Conservation (phyloP, 2,113 vertebrate genomes). For the Leucopsar rothschildi region DNA sequence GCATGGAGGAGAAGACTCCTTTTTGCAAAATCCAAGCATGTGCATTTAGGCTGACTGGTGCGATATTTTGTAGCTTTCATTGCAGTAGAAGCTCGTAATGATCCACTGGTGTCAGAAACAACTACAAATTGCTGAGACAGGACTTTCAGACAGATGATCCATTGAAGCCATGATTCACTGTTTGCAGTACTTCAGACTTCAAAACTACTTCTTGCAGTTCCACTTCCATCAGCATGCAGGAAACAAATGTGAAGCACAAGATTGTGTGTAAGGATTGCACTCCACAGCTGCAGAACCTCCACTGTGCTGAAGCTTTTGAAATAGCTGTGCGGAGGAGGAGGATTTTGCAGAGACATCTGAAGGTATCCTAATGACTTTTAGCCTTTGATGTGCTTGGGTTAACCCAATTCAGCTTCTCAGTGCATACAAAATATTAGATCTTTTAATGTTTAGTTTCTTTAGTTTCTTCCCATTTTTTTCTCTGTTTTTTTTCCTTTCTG, state of each 20-base stretch:
- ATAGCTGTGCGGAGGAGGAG: not conserved
- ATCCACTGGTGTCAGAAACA: not conserved
- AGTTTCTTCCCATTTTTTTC: not conserved
- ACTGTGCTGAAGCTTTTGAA: not conserved
- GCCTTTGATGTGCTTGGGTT: not conserved
- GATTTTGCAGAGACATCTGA: not conserved
- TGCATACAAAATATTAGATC: not conserved
- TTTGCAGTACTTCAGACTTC: not conserved
- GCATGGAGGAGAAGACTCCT: not conserved
- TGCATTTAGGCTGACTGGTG: not conserved
- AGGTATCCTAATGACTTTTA: not conserved
- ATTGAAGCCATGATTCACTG: not conserved
- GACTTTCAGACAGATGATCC: not conserved
- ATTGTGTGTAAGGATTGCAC: not conserved
- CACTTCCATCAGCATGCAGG: not conserved
- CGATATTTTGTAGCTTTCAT: not conserved
- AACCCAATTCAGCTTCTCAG: not conserved
- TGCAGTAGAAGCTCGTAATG: not conserved
- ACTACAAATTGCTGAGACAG: not conserved
- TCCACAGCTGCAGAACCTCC: not conserved
- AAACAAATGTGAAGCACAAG: not conserved
- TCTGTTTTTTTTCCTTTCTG: not conserved
- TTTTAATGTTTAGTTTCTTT: not conserved
- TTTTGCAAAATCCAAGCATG: not conserved
- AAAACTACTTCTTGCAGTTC: not conserved